These are phyloP conservation scores for Triplophysa dalaica DNA, from an alignment of 2,113 vertebrate species.

Conservation along the genomic window DNA sequence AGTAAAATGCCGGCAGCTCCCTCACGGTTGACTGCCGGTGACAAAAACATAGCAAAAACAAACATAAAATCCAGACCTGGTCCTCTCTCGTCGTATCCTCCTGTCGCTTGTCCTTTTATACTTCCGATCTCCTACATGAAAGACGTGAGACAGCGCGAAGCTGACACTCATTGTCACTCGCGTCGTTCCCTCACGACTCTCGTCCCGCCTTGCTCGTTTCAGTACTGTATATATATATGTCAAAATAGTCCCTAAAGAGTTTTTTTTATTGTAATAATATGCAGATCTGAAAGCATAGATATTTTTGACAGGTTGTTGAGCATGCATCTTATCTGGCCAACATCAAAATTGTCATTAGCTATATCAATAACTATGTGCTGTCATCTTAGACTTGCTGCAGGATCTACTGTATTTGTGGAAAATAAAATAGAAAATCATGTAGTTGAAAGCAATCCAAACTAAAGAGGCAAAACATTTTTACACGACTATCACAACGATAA, in stretches of 20 bases:
- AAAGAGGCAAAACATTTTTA: neutral
- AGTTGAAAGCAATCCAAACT: neutral
- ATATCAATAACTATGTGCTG: neutral
- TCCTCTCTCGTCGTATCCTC: no score
- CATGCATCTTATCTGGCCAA: neutral
- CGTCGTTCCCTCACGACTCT: no score
- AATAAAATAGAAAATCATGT: neutral
- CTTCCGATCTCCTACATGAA: no score
- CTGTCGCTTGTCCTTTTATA: no score
- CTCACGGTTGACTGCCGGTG: no score
- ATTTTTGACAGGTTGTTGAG: neutral
- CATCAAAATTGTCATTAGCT: constrained; percentile 7
- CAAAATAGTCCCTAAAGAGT: constrained; percentile 4
- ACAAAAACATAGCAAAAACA: no score
- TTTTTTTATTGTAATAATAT: neutral
- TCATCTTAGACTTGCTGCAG: neutral
- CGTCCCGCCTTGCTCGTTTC: no score
- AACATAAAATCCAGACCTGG: no score
- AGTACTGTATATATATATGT: neutral
- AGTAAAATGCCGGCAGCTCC: no score
- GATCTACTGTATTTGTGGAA: neutral
- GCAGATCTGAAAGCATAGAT: constrained; percentile 22
- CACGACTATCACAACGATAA: neutral
- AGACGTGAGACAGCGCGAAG: no score
- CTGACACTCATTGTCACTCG: no score